phyloP scores from a whole-genome alignment of 2,113 vertebrate genomes.

The Boleophthalmus pectinirostris region DNA sequence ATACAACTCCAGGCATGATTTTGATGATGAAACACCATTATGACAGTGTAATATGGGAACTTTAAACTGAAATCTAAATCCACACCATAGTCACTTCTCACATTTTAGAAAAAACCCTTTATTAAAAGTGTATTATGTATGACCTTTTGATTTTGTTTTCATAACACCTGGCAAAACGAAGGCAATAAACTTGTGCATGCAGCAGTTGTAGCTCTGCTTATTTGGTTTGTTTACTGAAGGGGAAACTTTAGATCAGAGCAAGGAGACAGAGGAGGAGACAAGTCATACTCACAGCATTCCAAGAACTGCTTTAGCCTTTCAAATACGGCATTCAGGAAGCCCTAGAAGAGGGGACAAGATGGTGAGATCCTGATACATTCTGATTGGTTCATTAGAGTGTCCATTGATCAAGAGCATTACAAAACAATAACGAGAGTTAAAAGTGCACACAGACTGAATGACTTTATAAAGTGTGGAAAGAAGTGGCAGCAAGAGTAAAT shows the following conservation, averaged over 20 bases:
- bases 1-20: too few species aligned
- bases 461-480: conserved; percentile 32
- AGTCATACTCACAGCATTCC: conserved; percentile 90
- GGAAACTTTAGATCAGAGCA: conserved; percentile 21
- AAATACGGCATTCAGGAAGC: conserved; percentile 91
- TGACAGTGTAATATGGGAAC: too few species aligned
- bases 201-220: conserved; percentile 3
- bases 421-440: conserved; percentile 22
- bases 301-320: conserved; percentile 93
- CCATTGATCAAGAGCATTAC: conserved; percentile 27
- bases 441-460: conserved; percentile 11
- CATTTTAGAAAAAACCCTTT: conserved; percentile 8
- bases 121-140: conserved; percentile 8
- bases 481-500: conserved; percentile 32
- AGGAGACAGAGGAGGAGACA: conserved; percentile 23
- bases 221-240: conserved; percentile 25
- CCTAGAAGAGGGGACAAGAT: conserved; percentile 72
- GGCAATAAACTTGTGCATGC: conserved; percentile 2
- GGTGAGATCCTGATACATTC: conserved; percentile 43
- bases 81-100: too few species aligned
- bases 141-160: conserved; percentile 29
- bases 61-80: too few species aligned
- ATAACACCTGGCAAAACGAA: conserved; percentile 3
- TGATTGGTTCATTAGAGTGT: conserved; percentile 37
- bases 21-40: too few species aligned